Percentiles rank a stretch among this genome's conserved stretches.
phyloP scores from a whole-genome alignment of 2,113 vertebrate genomes.

The Ageneiosus marmoratus region DNA sequence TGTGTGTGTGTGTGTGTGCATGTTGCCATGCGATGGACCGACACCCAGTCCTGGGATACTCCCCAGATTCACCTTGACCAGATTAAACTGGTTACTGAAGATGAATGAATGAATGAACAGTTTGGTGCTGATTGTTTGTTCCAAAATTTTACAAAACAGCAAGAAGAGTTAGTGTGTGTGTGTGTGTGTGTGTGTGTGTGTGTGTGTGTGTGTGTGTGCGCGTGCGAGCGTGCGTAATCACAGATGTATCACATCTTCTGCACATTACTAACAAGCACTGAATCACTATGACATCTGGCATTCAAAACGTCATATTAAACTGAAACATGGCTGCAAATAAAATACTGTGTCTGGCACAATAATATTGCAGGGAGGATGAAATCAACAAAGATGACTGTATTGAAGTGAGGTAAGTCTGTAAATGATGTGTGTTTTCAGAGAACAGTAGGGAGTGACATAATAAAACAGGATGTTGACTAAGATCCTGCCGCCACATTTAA shows the following conservation, averaged over 20 bases:
- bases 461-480: slow-evolving; percentile 38
- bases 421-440: slow-evolving; percentile 1
- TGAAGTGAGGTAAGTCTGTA: slow-evolving; percentile 4
- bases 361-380: neutral
- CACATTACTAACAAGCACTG: neutral
- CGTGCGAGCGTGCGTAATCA: too few relatives aligned
- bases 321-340: neutral
- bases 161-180: neutral
- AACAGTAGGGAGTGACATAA: neutral
- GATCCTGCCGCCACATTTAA: slow-evolving; percentile 2
- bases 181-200: neutral
- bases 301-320: neutral
- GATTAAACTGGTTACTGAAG: neutral
- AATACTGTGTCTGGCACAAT: neutral
- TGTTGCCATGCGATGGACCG: neutral
- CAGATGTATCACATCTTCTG: too few relatives aligned
- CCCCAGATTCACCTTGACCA: neutral
- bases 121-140: neutral
- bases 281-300: neutral
- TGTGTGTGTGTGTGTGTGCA: neutral
- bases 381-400: neutral
- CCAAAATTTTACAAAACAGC: neutral
- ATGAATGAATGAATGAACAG: neutral
- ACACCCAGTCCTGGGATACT: neutral
- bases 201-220: too few relatives aligned